Evolutionary conservation across 2,797 vertebrate species (phyloP).

Genomic region (Cirrhinus molitorella): DNA sequence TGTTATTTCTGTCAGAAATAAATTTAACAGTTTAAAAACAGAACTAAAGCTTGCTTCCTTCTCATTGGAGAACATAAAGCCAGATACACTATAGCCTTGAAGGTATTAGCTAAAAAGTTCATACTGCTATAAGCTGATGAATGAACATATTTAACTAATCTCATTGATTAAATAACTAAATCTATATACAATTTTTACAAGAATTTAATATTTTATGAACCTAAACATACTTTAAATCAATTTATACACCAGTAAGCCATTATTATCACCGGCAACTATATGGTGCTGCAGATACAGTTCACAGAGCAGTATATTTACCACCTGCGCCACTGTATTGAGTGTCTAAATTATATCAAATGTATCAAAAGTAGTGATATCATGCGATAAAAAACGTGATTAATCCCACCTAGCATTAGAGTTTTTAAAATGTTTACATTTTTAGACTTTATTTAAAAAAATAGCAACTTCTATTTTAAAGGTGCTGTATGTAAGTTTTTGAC

Average conservation of each 20-base stretch:
- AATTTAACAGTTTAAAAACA: slow-evolving; percentile 6
- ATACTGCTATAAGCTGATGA: background rate
- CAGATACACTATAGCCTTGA: background rate
- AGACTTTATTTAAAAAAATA: no score
- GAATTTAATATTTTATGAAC: background rate
- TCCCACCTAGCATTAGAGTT: no score
- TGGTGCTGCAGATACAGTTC: no score
- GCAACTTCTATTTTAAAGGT: no score
- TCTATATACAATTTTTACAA: background rate
- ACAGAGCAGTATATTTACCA: no score
- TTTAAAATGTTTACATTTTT: no score
- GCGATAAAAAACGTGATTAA: no score
- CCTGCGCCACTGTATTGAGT: no score
- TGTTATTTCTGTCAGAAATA: background rate
- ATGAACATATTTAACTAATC: background rate
- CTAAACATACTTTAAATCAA: background rate
- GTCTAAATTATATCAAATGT: no score
- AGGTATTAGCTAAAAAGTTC: background rate
- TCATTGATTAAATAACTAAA: background rate
- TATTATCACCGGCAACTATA: no score
- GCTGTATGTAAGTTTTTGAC: no score
- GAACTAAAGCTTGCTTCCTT: background rate
- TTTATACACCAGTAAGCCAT: background rate
- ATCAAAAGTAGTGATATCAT: no score
- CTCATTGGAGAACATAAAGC: background rate